phyloP scores from a whole-genome alignment of 2,113 vertebrate genomes.

The Pan troglodytes region DNA sequence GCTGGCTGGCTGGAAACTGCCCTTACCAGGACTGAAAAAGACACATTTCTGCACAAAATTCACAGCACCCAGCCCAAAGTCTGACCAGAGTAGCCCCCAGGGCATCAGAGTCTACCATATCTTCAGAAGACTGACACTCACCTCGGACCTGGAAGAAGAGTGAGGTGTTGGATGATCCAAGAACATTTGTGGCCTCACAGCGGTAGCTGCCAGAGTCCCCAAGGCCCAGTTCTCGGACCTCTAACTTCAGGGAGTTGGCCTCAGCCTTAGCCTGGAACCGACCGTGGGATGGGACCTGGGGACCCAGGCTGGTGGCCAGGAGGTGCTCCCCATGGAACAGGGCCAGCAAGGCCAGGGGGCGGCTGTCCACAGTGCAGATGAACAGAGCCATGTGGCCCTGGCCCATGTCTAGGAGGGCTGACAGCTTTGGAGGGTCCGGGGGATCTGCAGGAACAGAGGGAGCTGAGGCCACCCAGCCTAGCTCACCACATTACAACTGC shows the following conservation, averaged over 20 bases:
- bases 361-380: slow-evolving; percentile 81
- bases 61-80: not conserved
- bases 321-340: slow-evolving; percentile 69
- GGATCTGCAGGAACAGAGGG: slow-evolving; percentile 70
- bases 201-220: slow-evolving; percentile 79
- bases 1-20: not conserved
- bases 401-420: slow-evolving; percentile 75
- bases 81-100: not conserved
- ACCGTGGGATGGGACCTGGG: not conserved
- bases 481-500: not conserved
- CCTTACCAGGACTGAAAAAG: not conserved
- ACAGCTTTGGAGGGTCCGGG: slow-evolving; percentile 78
- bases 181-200: slow-evolving; percentile 72
- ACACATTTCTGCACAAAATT: not conserved
- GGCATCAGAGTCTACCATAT: not conserved
- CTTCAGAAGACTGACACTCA: slow-evolving; percentile 53
- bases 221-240: slow-evolving; percentile 68
- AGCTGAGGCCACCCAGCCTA: not conserved
- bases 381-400: slow-evolving; percentile 74
- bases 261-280: not conserved
- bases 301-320: not conserved
- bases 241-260: slow-evolving; percentile 78
- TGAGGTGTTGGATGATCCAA: slow-evolving; percentile 44
- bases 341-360: slow-evolving; percentile 68
- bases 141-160: slow-evolving; percentile 77